Percentiles rank a stretch among this genome's conserved stretches.
phyloP scores from a whole-genome alignment of 2,888 invertebrate genomes.

The Phyllotreta striolata region DNA sequence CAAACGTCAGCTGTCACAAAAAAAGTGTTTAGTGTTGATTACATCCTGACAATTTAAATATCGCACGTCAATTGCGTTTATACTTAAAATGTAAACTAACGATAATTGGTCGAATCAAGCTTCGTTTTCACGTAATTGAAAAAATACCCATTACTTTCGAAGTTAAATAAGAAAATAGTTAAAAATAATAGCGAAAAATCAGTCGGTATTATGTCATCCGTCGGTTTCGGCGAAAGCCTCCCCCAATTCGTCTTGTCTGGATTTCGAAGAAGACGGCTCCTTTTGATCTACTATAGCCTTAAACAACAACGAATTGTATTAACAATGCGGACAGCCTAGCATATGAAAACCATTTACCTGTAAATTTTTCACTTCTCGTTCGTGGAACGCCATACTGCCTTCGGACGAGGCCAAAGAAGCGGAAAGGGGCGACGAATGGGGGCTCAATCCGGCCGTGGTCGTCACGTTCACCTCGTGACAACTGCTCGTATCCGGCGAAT shows the following conservation, averaged over 20 bases:
- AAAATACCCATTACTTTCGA: conserved; percentile 4
- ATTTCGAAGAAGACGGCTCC: conserved; percentile 38
- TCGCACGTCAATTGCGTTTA: background rate
- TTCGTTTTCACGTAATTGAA: conserved; percentile 1
- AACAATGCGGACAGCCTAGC: background rate
- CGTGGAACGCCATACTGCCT: conserved; percentile 60
- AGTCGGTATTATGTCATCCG: conserved; percentile 39
- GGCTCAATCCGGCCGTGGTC: conserved; percentile 60
- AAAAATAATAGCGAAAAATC: conserved; percentile 39
- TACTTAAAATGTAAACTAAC: conserved; percentile 1
- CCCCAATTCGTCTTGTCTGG: conserved; percentile 34
- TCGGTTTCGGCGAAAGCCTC: conserved; percentile 30
- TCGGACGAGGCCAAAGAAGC: conserved; percentile 71
- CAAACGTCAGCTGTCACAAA: conserved; percentile 7
- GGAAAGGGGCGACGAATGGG: conserved; percentile 69
- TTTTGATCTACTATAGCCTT: conserved; percentile 45
- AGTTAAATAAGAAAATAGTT: conserved; percentile 27
- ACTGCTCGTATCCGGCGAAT: conserved; percentile 61
- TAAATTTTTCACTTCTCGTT: conserved; percentile 69
- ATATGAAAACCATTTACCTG: conserved; percentile 59
- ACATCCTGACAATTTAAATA: too few species aligned
- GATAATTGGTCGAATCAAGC: background rate
- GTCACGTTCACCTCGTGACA: conserved; percentile 64
- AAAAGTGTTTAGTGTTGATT: background rate
- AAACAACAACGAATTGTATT: conserved; percentile 19